These are phyloP conservation scores for Plodia interpunctella DNA, from an alignment of 1,140 invertebrate genomes.

Conservation along the genomic window DNA sequence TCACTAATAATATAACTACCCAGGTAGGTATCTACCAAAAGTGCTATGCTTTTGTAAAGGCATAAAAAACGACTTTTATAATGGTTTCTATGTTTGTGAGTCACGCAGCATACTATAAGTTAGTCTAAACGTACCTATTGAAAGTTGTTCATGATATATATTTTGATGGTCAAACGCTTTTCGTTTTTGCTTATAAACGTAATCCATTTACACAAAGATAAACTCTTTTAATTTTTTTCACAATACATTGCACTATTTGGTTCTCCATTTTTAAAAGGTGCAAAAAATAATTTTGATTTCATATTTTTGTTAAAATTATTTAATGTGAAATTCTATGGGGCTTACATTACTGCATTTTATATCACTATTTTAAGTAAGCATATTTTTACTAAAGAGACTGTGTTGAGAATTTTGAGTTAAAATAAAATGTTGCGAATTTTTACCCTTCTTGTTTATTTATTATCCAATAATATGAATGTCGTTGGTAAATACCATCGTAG, in stretches of 20 bases:
- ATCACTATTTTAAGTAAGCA: constrained; percentile 12
- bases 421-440: constrained; percentile 18
- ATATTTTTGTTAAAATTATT: not conserved
- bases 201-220: too few species aligned
- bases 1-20: too few species aligned
- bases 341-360: constrained; percentile 10
- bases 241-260: too few species aligned
- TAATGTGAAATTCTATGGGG: not conserved
- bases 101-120: not conserved
- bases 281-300: not conserved
- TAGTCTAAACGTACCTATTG: too few species aligned
- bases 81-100: not conserved
- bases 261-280: not conserved
- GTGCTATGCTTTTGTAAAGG: constrained; percentile 2
- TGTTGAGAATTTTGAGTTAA: constrained; percentile 19
- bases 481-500: too few species aligned
- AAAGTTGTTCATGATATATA: too few species aligned
- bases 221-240: not conserved
- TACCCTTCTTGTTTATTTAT: constrained; percentile 6
- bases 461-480: not conserved
- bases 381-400: constrained; percentile 17
- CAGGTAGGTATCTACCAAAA: not conserved
- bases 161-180: too few species aligned
- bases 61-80: not conserved
- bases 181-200: too few species aligned